Evolutionary conservation across 2,888 invertebrate genomes (phyloP).

Genomic region (Hoplodrina ambigua): DNA sequence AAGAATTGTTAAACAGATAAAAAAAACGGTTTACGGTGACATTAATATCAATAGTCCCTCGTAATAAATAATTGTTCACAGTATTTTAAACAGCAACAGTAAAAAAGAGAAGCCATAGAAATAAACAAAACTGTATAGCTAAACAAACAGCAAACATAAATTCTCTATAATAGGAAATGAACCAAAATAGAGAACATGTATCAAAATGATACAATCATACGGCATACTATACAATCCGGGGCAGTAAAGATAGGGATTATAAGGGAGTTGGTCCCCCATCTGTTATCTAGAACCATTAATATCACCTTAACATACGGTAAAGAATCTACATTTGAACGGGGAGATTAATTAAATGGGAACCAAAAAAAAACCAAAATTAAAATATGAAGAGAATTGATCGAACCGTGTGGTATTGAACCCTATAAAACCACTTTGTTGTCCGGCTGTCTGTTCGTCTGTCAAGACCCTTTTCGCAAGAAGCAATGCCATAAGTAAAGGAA

Average conservation of each 20-base stretch:
- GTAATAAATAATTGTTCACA: no score
- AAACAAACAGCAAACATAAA: conserved; percentile 1
- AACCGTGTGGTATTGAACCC: no score
- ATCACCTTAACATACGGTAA: neutral
- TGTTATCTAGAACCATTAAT: conserved; percentile 2
- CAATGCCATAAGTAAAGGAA: no score
- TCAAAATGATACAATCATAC: conserved; percentile 15
- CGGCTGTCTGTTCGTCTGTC: no score
- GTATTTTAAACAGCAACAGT: neutral
- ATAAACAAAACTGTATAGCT: no score
- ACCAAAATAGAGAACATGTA: neutral
- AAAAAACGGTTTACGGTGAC: no score
- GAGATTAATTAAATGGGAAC: neutral
- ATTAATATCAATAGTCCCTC: no score
- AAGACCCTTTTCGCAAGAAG: no score
- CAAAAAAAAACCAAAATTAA: no score
- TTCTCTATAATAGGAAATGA: neutral
- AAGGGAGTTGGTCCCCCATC: neutral
- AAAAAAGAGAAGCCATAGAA: neutral
- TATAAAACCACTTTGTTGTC: no score
- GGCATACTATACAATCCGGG: neutral
- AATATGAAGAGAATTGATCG: no score
- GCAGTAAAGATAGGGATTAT: conserved; percentile 15
- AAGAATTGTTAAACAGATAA: no score
- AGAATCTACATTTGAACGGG: neutral